phyloP scores from a whole-genome alignment of 2,797 vertebrate species.

The Oophaga sylvatica region DNA sequence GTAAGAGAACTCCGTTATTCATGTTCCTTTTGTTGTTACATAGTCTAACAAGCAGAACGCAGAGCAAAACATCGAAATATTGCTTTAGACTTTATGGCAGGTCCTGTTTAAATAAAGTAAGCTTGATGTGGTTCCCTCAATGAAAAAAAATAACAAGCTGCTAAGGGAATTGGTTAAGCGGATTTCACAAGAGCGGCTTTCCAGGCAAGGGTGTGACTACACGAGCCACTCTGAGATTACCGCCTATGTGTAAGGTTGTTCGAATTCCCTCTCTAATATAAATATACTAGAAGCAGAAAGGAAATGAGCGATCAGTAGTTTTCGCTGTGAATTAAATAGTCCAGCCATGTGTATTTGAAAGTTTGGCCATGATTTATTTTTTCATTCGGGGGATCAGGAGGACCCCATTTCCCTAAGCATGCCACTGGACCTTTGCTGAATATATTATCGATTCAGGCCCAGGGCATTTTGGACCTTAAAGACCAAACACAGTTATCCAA shows the following conservation, averaged over 20 bases:
- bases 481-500: too few species aligned
- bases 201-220: not conserved
- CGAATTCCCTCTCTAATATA: not conserved
- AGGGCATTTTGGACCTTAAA: too few species aligned
- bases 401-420: too few species aligned
- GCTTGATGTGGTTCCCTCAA: conserved; percentile 16
- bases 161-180: not conserved
- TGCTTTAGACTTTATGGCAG: not conserved
- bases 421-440: not conserved
- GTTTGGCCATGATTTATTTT: not conserved
- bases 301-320: not conserved
- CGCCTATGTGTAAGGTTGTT: not conserved
- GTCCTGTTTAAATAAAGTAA: conserved; percentile 16
- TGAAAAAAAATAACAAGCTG: conserved; percentile 21
- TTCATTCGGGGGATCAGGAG: not conserved
- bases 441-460: too few species aligned
- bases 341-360: not conserved
- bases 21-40: not conserved
- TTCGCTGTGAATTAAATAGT: not conserved
- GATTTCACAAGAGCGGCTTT: conserved; percentile 30
- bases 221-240: conserved; percentile 21
- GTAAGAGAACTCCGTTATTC: not conserved
- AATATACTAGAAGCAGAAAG: not conserved
- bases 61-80: not conserved
- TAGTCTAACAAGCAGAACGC: not conserved